Evolutionary conservation across 2,888 invertebrate species (phyloP), one percentile per base, ranked within the genome.

Genomic region (Agriopis leucophaearia): DNA sequence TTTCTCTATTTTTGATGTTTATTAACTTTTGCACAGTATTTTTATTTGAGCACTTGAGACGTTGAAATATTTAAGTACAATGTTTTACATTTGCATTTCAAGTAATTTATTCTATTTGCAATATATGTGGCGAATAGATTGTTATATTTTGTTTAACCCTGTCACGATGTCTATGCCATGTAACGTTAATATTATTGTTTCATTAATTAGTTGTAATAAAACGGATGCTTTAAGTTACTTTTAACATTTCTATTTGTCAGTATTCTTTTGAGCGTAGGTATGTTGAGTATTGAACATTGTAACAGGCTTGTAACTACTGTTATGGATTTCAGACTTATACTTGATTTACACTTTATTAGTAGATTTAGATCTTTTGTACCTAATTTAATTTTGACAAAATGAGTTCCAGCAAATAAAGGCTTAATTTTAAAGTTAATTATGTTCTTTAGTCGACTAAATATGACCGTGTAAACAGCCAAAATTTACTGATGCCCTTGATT

Each of bases 141-240:
- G 71, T 67, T 75, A 62, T 67, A 65, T 58, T 67, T 71, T 71
- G 71, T 72, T 72, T 71, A 71, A 77, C 65, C 64, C 70, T 78
- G 79, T 81, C 75, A 81, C 80, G 80, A 78, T 79, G 81, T 79
- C 82, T 65, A 64, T 86, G 89, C 87, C 88, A 88, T 89, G 81
- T 84, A 81, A 68, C 55, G 54, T 77, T 83, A 81, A 82, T 82
- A 85, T 89, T 88, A 88, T 91, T 90, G 86, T 91, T 89, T 89
- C 85, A 76, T 58, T 55, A 16, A 59, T 88, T 91, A 89, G 87
- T 87, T 88, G 80, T 89, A 88, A 86, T 83, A 80, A 66, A 68
- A 82, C 76, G 84, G 83, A 90, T 90, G 91, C 91, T 93, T 92
- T 92, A 92, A 91, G 51, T 85, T 84, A 84, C 88, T 85, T 86